These are phyloP conservation scores for Eulemur coronatus DNA, from an alignment of 2,797 vertebrate species.

Conservation along the genomic window DNA sequence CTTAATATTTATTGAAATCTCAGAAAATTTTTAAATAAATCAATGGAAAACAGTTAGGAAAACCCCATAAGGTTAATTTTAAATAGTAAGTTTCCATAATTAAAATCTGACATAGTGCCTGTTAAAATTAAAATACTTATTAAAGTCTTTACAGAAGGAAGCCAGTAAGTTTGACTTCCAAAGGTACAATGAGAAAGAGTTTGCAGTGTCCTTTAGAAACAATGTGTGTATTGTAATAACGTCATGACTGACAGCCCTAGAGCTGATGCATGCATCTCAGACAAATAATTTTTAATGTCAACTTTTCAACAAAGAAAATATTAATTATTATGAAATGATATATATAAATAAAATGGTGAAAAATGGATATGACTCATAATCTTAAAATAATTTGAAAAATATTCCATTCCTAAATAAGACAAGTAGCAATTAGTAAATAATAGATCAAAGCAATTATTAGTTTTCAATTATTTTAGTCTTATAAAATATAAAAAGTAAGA, in stretches of 20 bases:
- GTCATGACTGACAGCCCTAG: neutral
- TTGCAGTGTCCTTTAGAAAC: neutral
- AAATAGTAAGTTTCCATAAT: neutral
- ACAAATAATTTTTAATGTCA: neutral
- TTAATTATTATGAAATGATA: neutral
- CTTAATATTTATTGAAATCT: neutral
- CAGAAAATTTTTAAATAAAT: neutral
- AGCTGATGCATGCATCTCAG: neutral
- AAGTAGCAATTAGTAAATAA: constrained; percentile 26
- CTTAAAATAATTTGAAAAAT: constrained; percentile 49
- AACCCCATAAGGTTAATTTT: neutral
- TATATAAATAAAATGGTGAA: constrained; percentile 26
- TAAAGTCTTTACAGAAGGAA: neutral
- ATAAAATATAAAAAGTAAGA: constrained; percentile 2
- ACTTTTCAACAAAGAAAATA: neutral
- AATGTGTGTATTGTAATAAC: neutral
- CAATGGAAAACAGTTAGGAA: neutral
- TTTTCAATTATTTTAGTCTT: constrained; percentile 12
- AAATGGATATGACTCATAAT: constrained; percentile 14
- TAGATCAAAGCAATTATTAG: neutral
- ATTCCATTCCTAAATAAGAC: neutral
- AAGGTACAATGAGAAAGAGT: neutral
- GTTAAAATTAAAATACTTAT: neutral
- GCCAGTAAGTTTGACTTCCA: neutral
- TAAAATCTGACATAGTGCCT: neutral